phyloP scores from a whole-genome alignment of 2,797 vertebrate genomes.

The Eurystomus glaucurus region DNA sequence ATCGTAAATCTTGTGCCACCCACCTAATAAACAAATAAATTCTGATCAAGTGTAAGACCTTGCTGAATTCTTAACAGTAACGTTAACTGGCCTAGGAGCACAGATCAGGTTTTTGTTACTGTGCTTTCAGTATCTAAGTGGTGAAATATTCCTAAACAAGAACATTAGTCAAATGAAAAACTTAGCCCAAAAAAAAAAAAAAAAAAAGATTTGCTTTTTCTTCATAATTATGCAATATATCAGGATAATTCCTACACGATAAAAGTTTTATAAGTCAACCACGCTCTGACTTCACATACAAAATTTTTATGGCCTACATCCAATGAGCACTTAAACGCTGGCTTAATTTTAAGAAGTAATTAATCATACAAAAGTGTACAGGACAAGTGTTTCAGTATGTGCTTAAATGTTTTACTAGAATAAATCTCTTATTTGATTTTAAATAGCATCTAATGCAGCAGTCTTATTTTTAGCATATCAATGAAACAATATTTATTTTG shows the following conservation, averaged over 20 bases:
- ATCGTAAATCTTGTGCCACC: not conserved
- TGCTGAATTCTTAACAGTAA: constrained; percentile 44
- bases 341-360: constrained; percentile 66
- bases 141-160: constrained; percentile 11
- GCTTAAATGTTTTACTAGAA: constrained; percentile 18
- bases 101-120: not conserved
- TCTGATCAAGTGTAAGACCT: constrained; percentile 31
- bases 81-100: not conserved
- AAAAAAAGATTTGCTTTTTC: not conserved
- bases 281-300: not conserved
- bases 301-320: constrained; percentile 29
- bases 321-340: not conserved
- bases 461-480: constrained; percentile 16
- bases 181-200: not conserved
- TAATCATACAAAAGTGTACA: constrained; percentile 35
- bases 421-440: constrained; percentile 34
- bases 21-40: constrained; percentile 55
- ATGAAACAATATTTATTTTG: not conserved
- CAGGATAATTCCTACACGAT: not conserved
- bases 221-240: constrained; percentile 12
- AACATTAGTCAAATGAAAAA: constrained; percentile 16
- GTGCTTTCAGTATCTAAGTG: not conserved
- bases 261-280: constrained; percentile 19
- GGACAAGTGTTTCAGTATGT: constrained; percentile 19
- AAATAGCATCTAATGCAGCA: not conserved